Evolutionary conservation across 1,140 invertebrate species (phyloP).

Genomic region (Colletes gigas): DNA sequence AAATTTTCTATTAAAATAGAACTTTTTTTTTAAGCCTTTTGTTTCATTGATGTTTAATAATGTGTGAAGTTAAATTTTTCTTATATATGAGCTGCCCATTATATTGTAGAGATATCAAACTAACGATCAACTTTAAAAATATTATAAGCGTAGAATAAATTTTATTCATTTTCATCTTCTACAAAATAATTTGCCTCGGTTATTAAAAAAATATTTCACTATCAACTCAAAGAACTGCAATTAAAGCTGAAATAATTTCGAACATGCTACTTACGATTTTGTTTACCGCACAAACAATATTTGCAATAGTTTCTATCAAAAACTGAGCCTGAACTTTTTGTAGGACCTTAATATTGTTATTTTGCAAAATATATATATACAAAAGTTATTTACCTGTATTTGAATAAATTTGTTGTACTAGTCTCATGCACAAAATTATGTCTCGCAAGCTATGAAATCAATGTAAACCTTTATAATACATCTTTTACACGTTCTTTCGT

Average conservation of each 20-base stretch:
- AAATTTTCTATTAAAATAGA: constrained; percentile 1
- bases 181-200: background rate
- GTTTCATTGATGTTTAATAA: background rate
- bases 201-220: background rate
- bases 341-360: too few relatives aligned
- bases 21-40: background rate
- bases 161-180: background rate
- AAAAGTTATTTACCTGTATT: too few relatives aligned
- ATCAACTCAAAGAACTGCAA: background rate
- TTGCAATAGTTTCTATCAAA: too few relatives aligned
- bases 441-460: background rate
- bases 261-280: background rate
- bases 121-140: background rate
- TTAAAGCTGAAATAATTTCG: background rate
- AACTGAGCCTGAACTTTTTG: too few relatives aligned
- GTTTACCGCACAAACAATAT: too few relatives aligned
- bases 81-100: background rate
- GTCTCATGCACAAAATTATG: too few relatives aligned
- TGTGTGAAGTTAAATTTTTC: too few relatives aligned
- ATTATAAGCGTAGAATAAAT: background rate
- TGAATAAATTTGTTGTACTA: too few relatives aligned
- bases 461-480: constrained; percentile 7
- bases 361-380: too few relatives aligned
- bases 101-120: background rate
- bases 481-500: background rate